A percentile compares a stretch with the other conserved stretches of the same genome.
Evolutionary conservation across 2,797 vertebrate species (phyloP).

Genomic region (Xenops minutus): DNA sequence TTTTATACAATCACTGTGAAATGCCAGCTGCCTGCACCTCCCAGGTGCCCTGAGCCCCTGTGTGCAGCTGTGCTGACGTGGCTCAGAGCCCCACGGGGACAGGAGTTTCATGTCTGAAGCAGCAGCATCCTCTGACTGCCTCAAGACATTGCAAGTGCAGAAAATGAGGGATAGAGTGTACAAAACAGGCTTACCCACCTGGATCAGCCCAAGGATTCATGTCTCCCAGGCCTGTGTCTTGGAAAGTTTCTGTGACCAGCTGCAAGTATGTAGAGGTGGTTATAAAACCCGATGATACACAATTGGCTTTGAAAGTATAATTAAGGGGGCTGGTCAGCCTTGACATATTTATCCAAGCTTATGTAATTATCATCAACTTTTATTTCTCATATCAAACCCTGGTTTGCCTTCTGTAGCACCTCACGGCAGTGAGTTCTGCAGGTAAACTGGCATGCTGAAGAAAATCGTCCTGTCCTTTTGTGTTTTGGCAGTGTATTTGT

Average conservation of each 20-base stretch:
- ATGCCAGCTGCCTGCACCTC: background rate
- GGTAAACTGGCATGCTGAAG: background rate
- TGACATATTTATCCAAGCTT: background rate
- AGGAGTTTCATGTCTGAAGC: background rate
- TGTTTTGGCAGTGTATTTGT: background rate
- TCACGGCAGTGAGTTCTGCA: background rate
- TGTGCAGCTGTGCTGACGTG: background rate
- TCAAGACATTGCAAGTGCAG: rapidly evolving
- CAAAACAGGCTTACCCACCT: background rate
- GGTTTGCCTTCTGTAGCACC: background rate
- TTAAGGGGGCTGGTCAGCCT: background rate
- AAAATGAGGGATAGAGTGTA: background rate
- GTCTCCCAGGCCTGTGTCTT: background rate
- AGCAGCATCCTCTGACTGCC: background rate
- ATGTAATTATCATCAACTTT: background rate
- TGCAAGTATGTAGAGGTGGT: background rate
- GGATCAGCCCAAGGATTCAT: background rate
- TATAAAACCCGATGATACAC: background rate
- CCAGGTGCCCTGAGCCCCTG: background rate
- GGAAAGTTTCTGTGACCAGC: background rate
- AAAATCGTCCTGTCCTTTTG: background rate
- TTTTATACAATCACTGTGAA: background rate
- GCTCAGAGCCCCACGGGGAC: background rate
- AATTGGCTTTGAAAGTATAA: background rate
- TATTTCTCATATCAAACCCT: background rate